Percentiles rank a stretch among this genome's conserved stretches.
phyloP scores from a whole-genome alignment of 2,797 vertebrate species.

The Hozukius guyotensis region DNA sequence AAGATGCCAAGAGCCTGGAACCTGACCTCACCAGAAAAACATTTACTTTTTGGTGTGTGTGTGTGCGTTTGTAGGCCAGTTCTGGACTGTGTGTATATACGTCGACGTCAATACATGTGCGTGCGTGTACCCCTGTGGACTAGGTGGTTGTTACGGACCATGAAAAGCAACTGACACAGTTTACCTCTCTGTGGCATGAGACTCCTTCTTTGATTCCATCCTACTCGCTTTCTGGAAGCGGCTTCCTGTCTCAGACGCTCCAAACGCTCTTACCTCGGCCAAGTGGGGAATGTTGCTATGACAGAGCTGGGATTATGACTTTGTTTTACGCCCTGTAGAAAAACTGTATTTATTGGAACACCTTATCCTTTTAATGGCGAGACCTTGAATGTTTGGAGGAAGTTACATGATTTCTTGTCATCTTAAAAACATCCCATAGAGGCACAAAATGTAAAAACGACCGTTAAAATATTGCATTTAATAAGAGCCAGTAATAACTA shows the following conservation, averaged over 20 bases:
- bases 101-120: conserved; percentile 16
- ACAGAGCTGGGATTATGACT: conserved; percentile 49
- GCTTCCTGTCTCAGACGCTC: conserved; percentile 47
- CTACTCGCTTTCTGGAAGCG: conserved; percentile 32
- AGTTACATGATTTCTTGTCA: conserved; percentile 35
- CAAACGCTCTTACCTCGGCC: conserved; percentile 28
- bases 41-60: conserved; percentile 60
- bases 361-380: conserved; percentile 42
- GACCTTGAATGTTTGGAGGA: conserved; percentile 40
- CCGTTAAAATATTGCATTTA: conserved; percentile 28
- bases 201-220: conserved; percentile 60
- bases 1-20: conserved; percentile 73
- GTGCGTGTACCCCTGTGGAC: conserved; percentile 43
- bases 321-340: conserved; percentile 47
- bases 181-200: conserved; percentile 62
- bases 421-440: conserved; percentile 23
- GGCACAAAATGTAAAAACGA: conserved; percentile 12
- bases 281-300: conserved; percentile 38
- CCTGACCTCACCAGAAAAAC: conserved; percentile 79
- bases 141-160: conserved; percentile 60
- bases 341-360: conserved; percentile 42
- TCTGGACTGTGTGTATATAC: conserved; percentile 31
- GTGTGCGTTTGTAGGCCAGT: conserved; percentile 29
- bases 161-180: conserved; percentile 67
- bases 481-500: conserved; percentile 24